Evolutionary conservation across 2,113 vertebrate genomes (phyloP).

Genomic region (Ochotona princeps): DNA sequence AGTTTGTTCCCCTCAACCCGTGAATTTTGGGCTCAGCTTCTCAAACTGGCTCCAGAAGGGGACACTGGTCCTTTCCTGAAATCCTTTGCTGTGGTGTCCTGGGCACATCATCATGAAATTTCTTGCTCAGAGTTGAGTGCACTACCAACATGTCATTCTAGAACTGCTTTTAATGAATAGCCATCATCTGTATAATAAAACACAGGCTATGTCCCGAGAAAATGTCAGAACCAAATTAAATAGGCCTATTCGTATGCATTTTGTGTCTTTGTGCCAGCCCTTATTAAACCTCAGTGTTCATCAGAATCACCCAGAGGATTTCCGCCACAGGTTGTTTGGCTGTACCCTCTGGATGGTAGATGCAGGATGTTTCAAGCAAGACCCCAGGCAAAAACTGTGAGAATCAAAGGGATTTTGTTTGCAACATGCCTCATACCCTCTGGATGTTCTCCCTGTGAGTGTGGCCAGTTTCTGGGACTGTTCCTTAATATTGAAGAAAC

Average conservation of each 20-base stretch:
- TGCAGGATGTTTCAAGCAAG: background rate
- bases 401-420: background rate
- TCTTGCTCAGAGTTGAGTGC: background rate
- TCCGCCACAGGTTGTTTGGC: background rate
- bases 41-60: fast-evolving
- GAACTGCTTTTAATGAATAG: background rate
- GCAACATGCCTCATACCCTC: background rate
- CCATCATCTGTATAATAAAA: background rate
- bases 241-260: background rate
- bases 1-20: background rate
- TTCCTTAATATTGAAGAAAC: background rate
- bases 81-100: background rate
- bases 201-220: background rate
- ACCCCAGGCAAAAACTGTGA: background rate
- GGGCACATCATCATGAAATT: background rate
- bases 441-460: background rate
- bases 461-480: background rate
- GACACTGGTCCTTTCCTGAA: background rate
- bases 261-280: background rate
- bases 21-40: background rate
- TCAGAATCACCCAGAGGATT: background rate
- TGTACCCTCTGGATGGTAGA: background rate
- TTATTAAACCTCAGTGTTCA: background rate
- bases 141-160: background rate
- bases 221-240: background rate